phyloP scores from a whole-genome alignment of 1,140 invertebrate species.

The Drepana arcuata region DNA sequence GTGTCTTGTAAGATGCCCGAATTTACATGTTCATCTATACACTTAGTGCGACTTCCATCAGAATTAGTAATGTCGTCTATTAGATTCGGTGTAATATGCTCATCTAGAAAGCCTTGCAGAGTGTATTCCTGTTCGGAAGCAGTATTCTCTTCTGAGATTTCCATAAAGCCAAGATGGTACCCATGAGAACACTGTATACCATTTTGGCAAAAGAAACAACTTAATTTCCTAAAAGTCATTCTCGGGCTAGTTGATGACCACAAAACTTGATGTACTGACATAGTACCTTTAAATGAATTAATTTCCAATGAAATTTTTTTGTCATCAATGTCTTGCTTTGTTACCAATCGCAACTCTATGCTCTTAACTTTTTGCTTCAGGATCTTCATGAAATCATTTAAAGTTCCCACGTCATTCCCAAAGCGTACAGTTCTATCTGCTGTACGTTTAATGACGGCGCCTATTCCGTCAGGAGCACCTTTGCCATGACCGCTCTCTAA shows the following conservation, averaged over 20 bases:
- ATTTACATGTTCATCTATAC: too few relatives aligned
- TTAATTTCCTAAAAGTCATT: not conserved
- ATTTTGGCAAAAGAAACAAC: not conserved
- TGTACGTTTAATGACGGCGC: conserved; percentile 12
- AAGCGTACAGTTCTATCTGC: conserved; percentile 5
- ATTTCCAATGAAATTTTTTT: conserved; percentile 4
- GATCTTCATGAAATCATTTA: conserved; percentile 5
- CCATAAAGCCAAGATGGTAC: too few relatives aligned
- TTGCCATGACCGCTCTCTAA: conserved; percentile 15
- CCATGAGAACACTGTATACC: too few relatives aligned
- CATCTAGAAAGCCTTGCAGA: too few relatives aligned
- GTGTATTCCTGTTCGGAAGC: too few relatives aligned
- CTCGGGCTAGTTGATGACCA: not conserved
- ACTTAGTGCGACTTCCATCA: too few relatives aligned
- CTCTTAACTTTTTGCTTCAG: conserved; percentile 1
- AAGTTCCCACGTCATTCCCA: conserved; percentile 8
- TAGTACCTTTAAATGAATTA: conserved; percentile 2
- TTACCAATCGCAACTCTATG: not conserved
- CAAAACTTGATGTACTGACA: conserved; percentile 8
- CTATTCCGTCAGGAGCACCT: conserved; percentile 17
- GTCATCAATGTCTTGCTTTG: conserved; percentile 5
- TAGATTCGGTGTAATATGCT: too few relatives aligned
- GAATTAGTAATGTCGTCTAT: too few relatives aligned
- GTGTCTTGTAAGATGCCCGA: too few relatives aligned
- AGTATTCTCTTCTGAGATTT: too few relatives aligned